phyloP scores from a whole-genome alignment of 2,113 vertebrate species.

The Rhinoderma darwinii region DNA sequence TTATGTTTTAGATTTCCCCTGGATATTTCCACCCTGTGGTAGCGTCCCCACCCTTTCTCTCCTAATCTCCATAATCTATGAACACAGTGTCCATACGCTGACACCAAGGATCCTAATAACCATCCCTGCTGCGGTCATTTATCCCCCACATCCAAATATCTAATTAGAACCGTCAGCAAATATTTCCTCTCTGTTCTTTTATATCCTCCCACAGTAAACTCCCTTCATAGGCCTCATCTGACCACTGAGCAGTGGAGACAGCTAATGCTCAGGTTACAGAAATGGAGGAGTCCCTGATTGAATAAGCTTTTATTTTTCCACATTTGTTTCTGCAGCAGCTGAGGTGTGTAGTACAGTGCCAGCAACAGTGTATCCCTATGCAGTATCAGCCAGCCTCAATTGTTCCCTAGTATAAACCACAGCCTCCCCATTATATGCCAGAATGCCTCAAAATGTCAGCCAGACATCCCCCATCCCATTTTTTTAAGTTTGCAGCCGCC shows the following conservation, averaged over 20 bases:
- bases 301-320: too few species aligned
- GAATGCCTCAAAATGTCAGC: too few species aligned
- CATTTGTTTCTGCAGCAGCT: too few species aligned
- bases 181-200: background rate
- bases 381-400: too few species aligned
- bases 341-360: too few species aligned
- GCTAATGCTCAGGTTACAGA: background rate
- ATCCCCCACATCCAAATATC: background rate
- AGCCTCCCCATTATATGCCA: too few species aligned
- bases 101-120: background rate
- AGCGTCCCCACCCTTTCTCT: constrained; percentile 20
- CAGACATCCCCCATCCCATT: too few species aligned
- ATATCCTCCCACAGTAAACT: background rate
- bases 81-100: background rate
- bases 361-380: too few species aligned
- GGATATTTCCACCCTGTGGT: constrained; percentile 31
- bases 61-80: background rate
- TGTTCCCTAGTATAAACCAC: too few species aligned
- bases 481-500: too few species aligned
- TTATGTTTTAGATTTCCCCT: constrained; percentile 21
- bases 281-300: background rate
- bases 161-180: background rate
- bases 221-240: background rate
- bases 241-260: background rate
- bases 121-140: background rate